Conservation (phyloP, 2,113 vertebrate species). For the Beaufortia kweichowensis region DNA sequence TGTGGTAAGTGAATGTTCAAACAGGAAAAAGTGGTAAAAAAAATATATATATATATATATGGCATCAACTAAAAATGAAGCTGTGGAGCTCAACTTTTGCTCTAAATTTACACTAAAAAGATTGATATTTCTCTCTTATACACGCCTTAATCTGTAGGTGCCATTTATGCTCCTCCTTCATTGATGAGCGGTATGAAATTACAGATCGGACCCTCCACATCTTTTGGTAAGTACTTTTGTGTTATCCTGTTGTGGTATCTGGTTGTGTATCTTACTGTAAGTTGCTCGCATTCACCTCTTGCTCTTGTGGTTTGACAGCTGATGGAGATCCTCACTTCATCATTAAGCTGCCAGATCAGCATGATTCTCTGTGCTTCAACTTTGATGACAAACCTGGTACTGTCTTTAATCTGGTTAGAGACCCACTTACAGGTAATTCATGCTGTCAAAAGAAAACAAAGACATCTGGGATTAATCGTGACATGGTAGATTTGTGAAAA, state of each 20-base stretch:
- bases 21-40: too few species aligned
- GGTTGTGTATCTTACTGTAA: too few species aligned
- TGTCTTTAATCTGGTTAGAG: conserved; percentile 83
- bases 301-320: not conserved
- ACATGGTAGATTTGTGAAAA: not conserved
- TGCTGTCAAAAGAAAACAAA: not conserved
- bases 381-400: conserved; percentile 84
- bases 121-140: not conserved
- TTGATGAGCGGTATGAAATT: too few species aligned
- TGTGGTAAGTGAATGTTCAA: too few species aligned
- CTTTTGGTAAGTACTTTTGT: not conserved
- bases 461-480: not conserved
- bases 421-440: conserved; percentile 80
- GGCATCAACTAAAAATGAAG: too few species aligned
- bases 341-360: conserved; percentile 79
- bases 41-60: too few species aligned
- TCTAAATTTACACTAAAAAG: not conserved
- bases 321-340: conserved; percentile 90
- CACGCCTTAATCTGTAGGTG: not conserved
- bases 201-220: too few species aligned
- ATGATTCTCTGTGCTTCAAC: conserved; percentile 90
- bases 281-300: not conserved
- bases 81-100: too few species aligned
- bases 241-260: too few species aligned
- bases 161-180: not conserved